phyloP scores from a whole-genome alignment of 2,888 invertebrate genomes.

The Lithosia quadra region DNA sequence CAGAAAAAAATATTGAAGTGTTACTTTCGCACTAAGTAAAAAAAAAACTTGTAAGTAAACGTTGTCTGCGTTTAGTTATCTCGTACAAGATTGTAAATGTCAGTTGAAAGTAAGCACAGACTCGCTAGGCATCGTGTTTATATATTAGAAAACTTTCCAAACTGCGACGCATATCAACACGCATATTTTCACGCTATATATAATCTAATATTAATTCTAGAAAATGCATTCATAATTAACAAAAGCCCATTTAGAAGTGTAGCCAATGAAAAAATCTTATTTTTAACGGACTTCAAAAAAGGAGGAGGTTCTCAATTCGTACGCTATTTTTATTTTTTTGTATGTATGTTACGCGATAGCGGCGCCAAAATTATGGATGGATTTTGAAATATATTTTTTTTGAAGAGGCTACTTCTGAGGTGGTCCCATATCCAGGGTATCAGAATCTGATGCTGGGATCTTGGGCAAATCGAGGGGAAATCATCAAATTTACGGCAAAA shows the following conservation, averaged over 20 bases:
- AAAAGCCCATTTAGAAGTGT: conserved; percentile 22
- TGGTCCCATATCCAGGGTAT: too few species aligned
- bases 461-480: too few species aligned
- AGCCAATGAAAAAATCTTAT: background rate
- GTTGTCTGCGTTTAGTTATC: background rate
- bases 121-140: background rate
- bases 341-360: too few species aligned
- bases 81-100: background rate
- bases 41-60: background rate
- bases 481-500: too few species aligned
- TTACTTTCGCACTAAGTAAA: conserved; percentile 1
- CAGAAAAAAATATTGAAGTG: background rate
- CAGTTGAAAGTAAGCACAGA: conserved; percentile 7
- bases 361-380: too few species aligned
- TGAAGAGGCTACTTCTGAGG: too few species aligned
- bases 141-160: conserved; percentile 19
- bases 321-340: too few species aligned
- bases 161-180: conserved; percentile 1
- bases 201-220: conserved; percentile 18
- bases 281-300: too few species aligned
- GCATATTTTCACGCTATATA: conserved; percentile 17
- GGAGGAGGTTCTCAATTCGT: too few species aligned
- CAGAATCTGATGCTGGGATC: too few species aligned
- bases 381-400: too few species aligned
- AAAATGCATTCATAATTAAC: conserved; percentile 31